Percentiles rank a stretch among this genome's conserved stretches.
phyloP scores from a whole-genome alignment of 1,140 invertebrate species.

The Drosophila mojavensis region DNA sequence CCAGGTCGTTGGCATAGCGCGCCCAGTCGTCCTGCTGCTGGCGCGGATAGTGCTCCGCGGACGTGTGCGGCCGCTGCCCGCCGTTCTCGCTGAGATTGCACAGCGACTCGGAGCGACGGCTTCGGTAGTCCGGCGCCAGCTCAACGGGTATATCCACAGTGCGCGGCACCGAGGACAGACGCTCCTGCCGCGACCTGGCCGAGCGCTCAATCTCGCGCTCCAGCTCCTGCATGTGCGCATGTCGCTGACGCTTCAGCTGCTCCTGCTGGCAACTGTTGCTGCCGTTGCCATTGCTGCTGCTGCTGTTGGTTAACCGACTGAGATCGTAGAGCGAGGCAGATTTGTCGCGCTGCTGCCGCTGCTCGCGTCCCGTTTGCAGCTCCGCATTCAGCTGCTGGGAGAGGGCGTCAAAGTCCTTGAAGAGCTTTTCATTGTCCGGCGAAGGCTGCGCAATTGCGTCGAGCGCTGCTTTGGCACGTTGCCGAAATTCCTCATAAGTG shows the following conservation, averaged over 20 bases:
- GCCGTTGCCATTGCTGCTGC: slow-evolving; percentile 1
- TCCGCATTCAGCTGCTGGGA: slow-evolving; percentile 75
- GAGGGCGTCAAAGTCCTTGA: slow-evolving; percentile 81
- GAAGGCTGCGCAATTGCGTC: slow-evolving; percentile 50
- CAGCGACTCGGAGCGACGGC: slow-evolving; percentile 68
- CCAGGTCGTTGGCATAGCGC: slow-evolving; percentile 72
- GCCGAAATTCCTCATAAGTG: slow-evolving; percentile 83
- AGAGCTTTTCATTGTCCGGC: slow-evolving; percentile 71
- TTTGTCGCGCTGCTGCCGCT: slow-evolving; percentile 58
- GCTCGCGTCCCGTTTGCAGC: slow-evolving; percentile 63
- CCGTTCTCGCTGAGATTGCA: slow-evolving; percentile 63
- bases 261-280: slow-evolving; percentile 36
- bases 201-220: slow-evolving; percentile 76
- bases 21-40: slow-evolving; percentile 73
- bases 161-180: slow-evolving; percentile 60
- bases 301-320: slow-evolving; percentile 48
- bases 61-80: slow-evolving; percentile 60
- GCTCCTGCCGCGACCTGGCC: slow-evolving; percentile 55
- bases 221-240: slow-evolving; percentile 76
- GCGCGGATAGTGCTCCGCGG: slow-evolving; percentile 48
- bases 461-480: slow-evolving; percentile 80
- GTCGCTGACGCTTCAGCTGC: slow-evolving; percentile 61
- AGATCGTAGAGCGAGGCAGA: slow-evolving; percentile 76
- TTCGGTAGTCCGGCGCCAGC: slow-evolving; percentile 44
- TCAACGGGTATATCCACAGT: slow-evolving; percentile 67